These are phyloP conservation scores for Drosophila sp. DNA, from an alignment of 1,140 invertebrate species.

Conservation along the genomic window DNA sequence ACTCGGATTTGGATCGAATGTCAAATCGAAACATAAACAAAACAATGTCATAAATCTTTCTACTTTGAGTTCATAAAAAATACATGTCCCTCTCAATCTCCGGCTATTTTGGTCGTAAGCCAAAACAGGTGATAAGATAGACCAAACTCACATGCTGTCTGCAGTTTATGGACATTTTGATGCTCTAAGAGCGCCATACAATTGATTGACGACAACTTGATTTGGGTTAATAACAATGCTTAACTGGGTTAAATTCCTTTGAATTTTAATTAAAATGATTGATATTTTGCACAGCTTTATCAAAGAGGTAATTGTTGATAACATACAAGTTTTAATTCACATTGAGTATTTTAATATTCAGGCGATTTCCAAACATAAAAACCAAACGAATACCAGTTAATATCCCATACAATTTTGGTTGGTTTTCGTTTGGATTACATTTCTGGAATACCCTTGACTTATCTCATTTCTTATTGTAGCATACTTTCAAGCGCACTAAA, in stretches of 20 bases:
- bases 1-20: slow-evolving; percentile 4
- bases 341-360: too few relatives aligned
- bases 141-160: background rate
- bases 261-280: background rate
- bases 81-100: slow-evolving; percentile 6
- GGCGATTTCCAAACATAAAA: too few relatives aligned
- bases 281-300: too few relatives aligned
- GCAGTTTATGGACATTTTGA: slow-evolving; percentile 1
- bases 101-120: slow-evolving; percentile 29
- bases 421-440: too few relatives aligned
- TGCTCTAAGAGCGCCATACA: slow-evolving; percentile 27
- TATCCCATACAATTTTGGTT: too few relatives aligned
- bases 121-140: slow-evolving; percentile 53
- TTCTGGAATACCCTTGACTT: too few relatives aligned
- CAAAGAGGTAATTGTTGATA: too few relatives aligned
- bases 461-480: too few relatives aligned
- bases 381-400: too few relatives aligned
- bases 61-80: background rate
- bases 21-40: slow-evolving; percentile 31
- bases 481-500: too few relatives aligned
- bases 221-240: slow-evolving; percentile 1
- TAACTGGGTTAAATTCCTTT: background rate
- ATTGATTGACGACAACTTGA: slow-evolving; percentile 18
- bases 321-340: too few relatives aligned
- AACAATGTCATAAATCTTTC: slow-evolving; percentile 50